These are phyloP conservation scores for Perizoma affinitatum DNA, from an alignment of 2,888 invertebrate genomes.

Conservation along the genomic window DNA sequence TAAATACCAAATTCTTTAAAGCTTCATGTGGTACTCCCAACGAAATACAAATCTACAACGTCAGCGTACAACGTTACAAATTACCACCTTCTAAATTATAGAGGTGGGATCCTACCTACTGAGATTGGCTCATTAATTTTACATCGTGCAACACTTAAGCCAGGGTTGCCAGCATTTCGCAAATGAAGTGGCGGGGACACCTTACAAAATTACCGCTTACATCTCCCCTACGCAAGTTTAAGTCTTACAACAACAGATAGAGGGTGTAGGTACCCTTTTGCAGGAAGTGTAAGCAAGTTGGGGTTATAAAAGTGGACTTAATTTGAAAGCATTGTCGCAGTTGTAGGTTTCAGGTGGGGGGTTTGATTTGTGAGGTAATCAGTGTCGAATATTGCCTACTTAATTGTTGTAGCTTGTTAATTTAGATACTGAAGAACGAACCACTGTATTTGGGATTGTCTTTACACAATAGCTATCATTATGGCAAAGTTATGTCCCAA, in stretches of 20 bases:
- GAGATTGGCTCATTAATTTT: constrained; percentile 84
- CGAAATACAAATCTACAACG: constrained; percentile 42
- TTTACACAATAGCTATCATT: constrained; percentile 10
- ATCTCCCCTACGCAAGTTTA: constrained; percentile 21
- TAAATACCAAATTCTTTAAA: not conserved
- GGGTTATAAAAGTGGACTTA: constrained; percentile 38
- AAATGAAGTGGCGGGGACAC: constrained; percentile 78
- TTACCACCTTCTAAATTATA: constrained; percentile 83
- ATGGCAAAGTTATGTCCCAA: constrained; percentile 2
- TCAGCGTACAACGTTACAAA: constrained; percentile 55
- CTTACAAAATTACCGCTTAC: constrained; percentile 47
- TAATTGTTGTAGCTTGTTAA: constrained; percentile 35
- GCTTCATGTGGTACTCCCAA: constrained; percentile 5
- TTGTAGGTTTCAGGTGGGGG: constrained; percentile 61
- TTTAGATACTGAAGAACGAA: constrained; percentile 26
- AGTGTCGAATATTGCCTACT: constrained; percentile 52
- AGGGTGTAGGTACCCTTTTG: not conserved
- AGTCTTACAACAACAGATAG: not conserved
- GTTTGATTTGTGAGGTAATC: constrained; percentile 74
- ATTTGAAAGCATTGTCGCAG: constrained; percentile 61
- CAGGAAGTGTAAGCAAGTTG: constrained; percentile 20
- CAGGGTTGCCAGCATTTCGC: constrained; percentile 78
- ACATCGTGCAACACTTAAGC: constrained; percentile 83
- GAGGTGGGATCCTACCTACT: constrained; percentile 69
- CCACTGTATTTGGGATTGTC: constrained; percentile 8